These are phyloP conservation scores for Platalea minor DNA, from an alignment of 2,797 vertebrate genomes.

Conservation along the genomic window DNA sequence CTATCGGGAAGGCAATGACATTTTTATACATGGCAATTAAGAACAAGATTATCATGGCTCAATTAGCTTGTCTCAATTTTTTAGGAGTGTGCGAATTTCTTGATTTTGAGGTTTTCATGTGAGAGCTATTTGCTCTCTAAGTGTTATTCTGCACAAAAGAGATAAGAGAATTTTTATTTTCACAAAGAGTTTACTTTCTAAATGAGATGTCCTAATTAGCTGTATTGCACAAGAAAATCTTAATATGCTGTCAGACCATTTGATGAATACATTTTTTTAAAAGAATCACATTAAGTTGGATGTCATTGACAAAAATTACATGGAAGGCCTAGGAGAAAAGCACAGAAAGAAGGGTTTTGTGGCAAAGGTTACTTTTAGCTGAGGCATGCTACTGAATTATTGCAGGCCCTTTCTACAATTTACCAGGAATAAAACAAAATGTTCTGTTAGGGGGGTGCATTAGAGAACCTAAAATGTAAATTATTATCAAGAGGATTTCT, in stretches of 20 bases:
- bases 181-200: background rate
- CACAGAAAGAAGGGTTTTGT: background rate
- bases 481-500: background rate
- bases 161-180: background rate
- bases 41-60: background rate
- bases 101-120: background rate
- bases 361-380: background rate
- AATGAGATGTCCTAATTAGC: background rate
- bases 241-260: background rate
- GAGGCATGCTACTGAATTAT: background rate
- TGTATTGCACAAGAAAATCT: background rate
- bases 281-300: background rate
- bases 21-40: background rate
- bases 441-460: background rate
- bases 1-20: background rate
- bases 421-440: background rate
- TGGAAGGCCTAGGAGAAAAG: background rate
- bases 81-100: background rate
- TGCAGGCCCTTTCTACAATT: background rate
- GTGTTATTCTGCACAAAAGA: background rate
- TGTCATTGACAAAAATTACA: background rate
- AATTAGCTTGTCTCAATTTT: background rate
- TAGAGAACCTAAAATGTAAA: background rate
- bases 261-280: background rate
- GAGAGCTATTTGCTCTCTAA: background rate